Base-by-base conservation (phyloP, 2,888 invertebrate species). In the Macrosoma leucophasiata region DNA sequence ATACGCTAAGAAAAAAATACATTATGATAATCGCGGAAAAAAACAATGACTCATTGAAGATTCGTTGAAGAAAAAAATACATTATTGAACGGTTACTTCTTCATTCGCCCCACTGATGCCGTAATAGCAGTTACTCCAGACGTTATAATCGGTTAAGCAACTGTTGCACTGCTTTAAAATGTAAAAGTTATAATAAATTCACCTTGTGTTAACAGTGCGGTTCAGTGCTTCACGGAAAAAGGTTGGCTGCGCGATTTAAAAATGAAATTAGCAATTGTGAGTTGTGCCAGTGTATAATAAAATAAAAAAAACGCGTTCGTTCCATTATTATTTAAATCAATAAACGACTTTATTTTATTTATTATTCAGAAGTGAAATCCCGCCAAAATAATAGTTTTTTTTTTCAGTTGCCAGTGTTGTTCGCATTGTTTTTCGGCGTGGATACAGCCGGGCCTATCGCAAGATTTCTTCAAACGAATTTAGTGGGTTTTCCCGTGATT, bases 401-500 rank as follows among this genome's bases (percentile, higher is more conserved):
- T 45, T 75, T 73, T 36, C 71, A 81, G 81, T 31, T 70, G 27
- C 38, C 57, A 30, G 13, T 76, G 17, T 33, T 40, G 42, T 38
- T 41, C 52, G 37, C 46, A 17, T 52, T 79, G 48, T 41, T 52
- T 17, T 19, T 10, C 2, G 12, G 9, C 20, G 35, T 42, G 5
- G 38, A 60, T 5, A 47, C 62, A n/a, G 46, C 60, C 2, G 82
- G 73, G 4, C 72, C 74, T 0, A 43, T 85, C 10, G 57, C 53
- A 4, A 55, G 46, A 0, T 77, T 85, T 28, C 24, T 85, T 2
- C 63, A 76, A 24, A 62, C 74, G 0, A 91, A 91, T 52, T 11
- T 90, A 0, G 76, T 88, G 11, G 91, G 91, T 1, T 61, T 84
- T 37, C 90, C 91, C 0, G 70, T 86, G 1, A 63, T 89, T 13